Percentiles rank a stretch among this genome's conserved stretches.
Evolutionary conservation across 2,888 invertebrate species (phyloP).

Genomic region (Drosophila borborema): DNA sequence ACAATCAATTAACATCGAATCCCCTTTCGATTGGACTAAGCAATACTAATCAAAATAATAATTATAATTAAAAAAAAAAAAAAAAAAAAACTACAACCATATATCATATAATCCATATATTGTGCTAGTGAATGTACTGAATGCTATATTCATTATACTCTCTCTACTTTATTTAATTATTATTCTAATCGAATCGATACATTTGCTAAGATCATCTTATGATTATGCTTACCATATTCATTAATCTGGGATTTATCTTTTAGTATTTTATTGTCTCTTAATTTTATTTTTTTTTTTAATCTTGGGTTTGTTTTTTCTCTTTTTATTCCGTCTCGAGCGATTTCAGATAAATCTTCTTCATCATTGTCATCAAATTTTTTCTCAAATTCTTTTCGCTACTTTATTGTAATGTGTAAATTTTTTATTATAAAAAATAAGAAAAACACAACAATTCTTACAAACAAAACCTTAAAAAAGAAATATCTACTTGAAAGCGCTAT

Average conservation of each 20-base stretch:
- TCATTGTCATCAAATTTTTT: slow-evolving; percentile 38
- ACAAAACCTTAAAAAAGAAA: slow-evolving; percentile 18
- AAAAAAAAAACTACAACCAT: slow-evolving; percentile 46
- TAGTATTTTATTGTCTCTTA: neutral
- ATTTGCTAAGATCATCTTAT: slow-evolving; percentile 57
- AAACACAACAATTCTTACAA: slow-evolving; percentile 19
- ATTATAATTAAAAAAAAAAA: slow-evolving; percentile 28
- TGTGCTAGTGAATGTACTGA: slow-evolving; percentile 86
- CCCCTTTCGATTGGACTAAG: slow-evolving; percentile 32
- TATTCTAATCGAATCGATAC: slow-evolving; percentile 64
- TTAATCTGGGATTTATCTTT: slow-evolving; percentile 49
- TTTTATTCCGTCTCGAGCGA: slow-evolving; percentile 25
- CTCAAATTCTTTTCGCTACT: slow-evolving; percentile 48
- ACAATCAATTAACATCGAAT: slow-evolving; percentile 46
- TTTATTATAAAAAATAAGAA: slow-evolving; percentile 25
- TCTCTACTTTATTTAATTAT: slow-evolving; percentile 63
- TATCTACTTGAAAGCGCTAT: slow-evolving; percentile 21
- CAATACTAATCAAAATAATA: slow-evolving; percentile 43
- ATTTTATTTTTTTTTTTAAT: too few species aligned
- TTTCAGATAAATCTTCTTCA: slow-evolving; percentile 38
- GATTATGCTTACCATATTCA: slow-evolving; percentile 47
- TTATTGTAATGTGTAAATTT: slow-evolving; percentile 55
- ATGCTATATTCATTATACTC: slow-evolving; percentile 84
- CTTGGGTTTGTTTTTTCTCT: slow-evolving; percentile 9
- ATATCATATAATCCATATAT: slow-evolving; percentile 81